A percentile compares a stretch with the other conserved stretches of the same genome.
Conservation (phyloP, 2,797 vertebrate genomes). For the Triplophysa yarkandensis region DNA sequence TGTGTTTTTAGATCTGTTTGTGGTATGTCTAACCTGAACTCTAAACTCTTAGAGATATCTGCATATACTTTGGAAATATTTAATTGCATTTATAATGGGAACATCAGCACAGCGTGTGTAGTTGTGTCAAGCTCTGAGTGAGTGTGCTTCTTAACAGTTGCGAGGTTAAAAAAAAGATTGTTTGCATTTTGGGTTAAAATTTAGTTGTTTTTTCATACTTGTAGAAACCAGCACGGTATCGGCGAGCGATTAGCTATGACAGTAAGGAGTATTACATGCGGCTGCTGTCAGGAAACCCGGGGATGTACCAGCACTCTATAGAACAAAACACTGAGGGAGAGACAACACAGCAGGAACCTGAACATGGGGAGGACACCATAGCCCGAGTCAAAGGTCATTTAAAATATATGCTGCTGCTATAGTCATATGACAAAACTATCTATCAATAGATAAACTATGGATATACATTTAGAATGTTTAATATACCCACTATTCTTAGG, state of each 20-base stretch:
- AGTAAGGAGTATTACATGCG: conserved; percentile 98
- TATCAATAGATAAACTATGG: too few species aligned
- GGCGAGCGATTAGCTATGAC: conserved; percentile 94
- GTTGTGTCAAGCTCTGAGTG: neutral
- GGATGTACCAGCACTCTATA: conserved; percentile 95
- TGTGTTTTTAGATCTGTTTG: too few species aligned
- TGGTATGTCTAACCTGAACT: too few species aligned
- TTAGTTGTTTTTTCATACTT: neutral
- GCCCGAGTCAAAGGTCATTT: conserved; percentile 92
- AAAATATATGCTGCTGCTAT: neutral
- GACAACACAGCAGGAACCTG: conserved; percentile 89
- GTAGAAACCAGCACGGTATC: conserved; percentile 92
- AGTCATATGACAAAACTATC: neutral
- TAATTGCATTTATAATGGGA: neutral
- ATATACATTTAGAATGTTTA: neutral
- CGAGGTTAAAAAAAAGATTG: too few species aligned
- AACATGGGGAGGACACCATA: conserved; percentile 96
- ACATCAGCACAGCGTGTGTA: neutral
- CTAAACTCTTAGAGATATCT: too few species aligned
- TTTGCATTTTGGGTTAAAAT: too few species aligned
- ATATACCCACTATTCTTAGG: neutral
- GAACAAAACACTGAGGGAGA: conserved; percentile 91
- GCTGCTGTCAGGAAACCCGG: conserved; percentile 87
- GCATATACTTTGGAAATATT: neutral
- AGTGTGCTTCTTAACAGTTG: too few species aligned